Conservation (phyloP, 1,140 invertebrate genomes). For the Ectropis grisescens region DNA sequence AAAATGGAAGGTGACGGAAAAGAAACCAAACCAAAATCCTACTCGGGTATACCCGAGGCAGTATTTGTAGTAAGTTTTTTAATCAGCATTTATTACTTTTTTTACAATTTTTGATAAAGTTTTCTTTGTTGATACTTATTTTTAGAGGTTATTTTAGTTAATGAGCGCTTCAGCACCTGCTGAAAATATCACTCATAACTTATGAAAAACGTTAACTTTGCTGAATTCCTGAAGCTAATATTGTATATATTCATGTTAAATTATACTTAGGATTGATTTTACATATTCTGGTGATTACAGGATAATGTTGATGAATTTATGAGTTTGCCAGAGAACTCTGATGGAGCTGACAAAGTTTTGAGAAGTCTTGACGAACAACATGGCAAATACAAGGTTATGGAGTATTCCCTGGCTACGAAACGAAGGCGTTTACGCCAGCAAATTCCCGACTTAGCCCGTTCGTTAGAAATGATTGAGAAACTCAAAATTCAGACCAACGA, state of each 20-base stretch:
- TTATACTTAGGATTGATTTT: no score
- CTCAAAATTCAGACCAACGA: conserved; percentile 84
- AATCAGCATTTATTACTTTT: no score
- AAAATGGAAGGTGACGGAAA: conserved; percentile 54
- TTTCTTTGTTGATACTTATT: no score
- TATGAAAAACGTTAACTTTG: no score
- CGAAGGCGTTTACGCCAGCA: conserved; percentile 88
- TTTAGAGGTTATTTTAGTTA: conserved; percentile 1
- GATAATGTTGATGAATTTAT: conserved; percentile 97
- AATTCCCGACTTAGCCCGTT: conserved; percentile 93
- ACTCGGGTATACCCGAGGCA: conserved; percentile 85
- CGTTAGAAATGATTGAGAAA: conserved; percentile 93
- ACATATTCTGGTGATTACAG: no score
- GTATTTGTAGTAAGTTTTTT: conserved; percentile 85
- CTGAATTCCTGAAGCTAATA: no score
- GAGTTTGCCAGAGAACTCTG: conserved; percentile 83
- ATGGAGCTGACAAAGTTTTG: conserved; percentile 86
- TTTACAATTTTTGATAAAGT: no score
- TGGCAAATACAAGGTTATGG: conserved; percentile 98
- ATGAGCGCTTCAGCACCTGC: no score
- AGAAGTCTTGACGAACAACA: conserved; percentile 91
- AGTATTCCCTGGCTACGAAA: conserved; percentile 88
- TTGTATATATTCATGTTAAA: no score
- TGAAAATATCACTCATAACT: no score
- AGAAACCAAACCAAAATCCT: conserved; percentile 71